phyloP scores from a whole-genome alignment of 1,140 invertebrate species.

The Aradophagus sp. region DNA sequence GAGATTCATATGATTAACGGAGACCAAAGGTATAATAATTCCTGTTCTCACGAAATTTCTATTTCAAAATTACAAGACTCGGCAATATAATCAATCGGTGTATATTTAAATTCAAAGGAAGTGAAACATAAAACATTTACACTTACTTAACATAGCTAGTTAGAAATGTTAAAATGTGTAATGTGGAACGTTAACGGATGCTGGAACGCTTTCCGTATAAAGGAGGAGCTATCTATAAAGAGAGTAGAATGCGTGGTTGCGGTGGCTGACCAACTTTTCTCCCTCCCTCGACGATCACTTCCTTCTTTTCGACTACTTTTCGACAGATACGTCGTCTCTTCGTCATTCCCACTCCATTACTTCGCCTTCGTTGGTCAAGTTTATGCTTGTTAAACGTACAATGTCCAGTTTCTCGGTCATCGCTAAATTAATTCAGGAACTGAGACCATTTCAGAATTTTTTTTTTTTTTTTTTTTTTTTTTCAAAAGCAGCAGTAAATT shows the following conservation, averaged over 20 bases:
- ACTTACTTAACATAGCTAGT: too few species aligned
- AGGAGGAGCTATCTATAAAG: constrained; percentile 49
- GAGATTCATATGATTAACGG: constrained; percentile 32
- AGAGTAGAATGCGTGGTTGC: constrained; percentile 39
- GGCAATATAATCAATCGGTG: too few species aligned
- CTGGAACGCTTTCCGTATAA: constrained; percentile 53
- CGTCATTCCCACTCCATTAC: constrained; percentile 16
- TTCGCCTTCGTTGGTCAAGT: constrained; percentile 32
- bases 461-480: background rate
- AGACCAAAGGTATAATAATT: too few species aligned
- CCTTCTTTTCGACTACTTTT: constrained; percentile 53
- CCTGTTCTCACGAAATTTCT: too few species aligned
- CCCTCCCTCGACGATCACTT: constrained; percentile 41
- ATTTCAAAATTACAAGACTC: constrained; percentile 39
- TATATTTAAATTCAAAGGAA: constrained; percentile 26
- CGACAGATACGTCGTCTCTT: constrained; percentile 18
- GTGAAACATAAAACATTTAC: constrained; percentile 28
- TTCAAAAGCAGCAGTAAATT: too few species aligned
- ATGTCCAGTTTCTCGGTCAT: constrained; percentile 56
- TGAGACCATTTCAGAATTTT: constrained; percentile 10
- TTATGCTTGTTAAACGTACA: constrained; percentile 33
- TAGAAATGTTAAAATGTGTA: constrained; percentile 34
- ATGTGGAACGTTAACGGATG: constrained; percentile 57
- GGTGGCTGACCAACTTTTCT: constrained; percentile 55
- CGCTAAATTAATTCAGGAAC: constrained; percentile 44